Conservation (phyloP, 2,797 vertebrate genomes). For the Karalla daura region DNA sequence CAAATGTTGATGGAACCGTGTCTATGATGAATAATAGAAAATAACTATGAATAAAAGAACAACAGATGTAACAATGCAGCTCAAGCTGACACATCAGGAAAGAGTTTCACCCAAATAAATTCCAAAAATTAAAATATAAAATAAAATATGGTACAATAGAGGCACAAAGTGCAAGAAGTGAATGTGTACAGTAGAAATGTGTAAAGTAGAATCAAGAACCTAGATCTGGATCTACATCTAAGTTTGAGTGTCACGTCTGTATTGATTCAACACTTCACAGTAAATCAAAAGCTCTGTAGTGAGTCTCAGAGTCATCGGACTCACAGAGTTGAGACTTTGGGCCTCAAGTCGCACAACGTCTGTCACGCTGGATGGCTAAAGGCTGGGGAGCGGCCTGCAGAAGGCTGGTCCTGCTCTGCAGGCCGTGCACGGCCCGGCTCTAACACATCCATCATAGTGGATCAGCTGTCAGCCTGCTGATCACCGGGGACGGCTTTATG, state of each 20-base stretch:
- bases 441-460: slow-evolving; percentile 72
- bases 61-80: too few relatives aligned
- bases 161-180: neutral
- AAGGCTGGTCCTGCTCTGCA: slow-evolving; percentile 36
- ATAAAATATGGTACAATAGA: neutral
- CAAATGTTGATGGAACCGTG: too few relatives aligned
- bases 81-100: too few relatives aligned
- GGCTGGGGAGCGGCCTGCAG: slow-evolving; percentile 16
- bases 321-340: too few relatives aligned
- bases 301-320: too few relatives aligned
- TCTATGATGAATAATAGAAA: too few relatives aligned
- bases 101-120: neutral
- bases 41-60: too few relatives aligned
- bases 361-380: slow-evolving; percentile 28
- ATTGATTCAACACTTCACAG: slow-evolving; percentile 9
- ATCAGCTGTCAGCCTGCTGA: slow-evolving; percentile 74
- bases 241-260: slow-evolving; percentile 1
- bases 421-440: slow-evolving; percentile 31
- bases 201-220: too few relatives aligned
- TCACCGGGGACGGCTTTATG: slow-evolving; percentile 64
- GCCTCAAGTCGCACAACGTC: too few relatives aligned
- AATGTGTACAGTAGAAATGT: neutral
- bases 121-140: neutral
- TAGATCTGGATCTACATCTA: too few relatives aligned
- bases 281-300: too few relatives aligned